Evolutionary conservation across 2,113 vertebrate genomes (phyloP), one percentile per base, ranked within the genome.

Genomic region (Calyptomena viridis): DNA sequence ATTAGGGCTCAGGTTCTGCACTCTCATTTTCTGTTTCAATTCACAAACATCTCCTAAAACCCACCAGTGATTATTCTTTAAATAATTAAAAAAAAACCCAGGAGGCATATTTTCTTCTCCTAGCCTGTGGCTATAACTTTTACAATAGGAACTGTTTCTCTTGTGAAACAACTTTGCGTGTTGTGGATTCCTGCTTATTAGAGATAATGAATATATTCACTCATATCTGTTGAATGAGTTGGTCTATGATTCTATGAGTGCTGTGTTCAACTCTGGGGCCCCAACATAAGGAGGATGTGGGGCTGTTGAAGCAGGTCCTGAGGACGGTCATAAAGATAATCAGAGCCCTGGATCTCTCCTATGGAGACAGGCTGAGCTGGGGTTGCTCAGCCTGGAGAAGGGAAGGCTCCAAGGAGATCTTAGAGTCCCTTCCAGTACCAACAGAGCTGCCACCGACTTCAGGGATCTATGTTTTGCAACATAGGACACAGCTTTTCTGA

Each of bases 21-120:
- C 46, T 89, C 60, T 88, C n/a, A 95, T 94, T 95, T 95, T 96
- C 92, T 90, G 47, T 97, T 90, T 93, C 75, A 84, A 84, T 95
- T 94, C 72, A 71, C 93, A 90, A 91, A 93, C 68, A 60, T 58
- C 44, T 81, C 55, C 31, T 68, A 84, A 93, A 93, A 81, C 31
- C 72, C 64, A 78, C 28, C 12, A 33, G 42, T 68, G 56, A 68
- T 81, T 75, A 81, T 74, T 87, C 40, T 76, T 80, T 58, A 92
- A 84, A 92, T 78, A 94, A 90, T 84, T 33, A 58, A 67, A 91
- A 84, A 74, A 89, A 83, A 78, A 11, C 40, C 40, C 35, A 85
- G 81, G 76, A 88, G 55, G 35, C 20, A 23, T 50, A 37, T 56
- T 87, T 89, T 94, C 60, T 50, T 55, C 37, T 30, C 19, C 4